Base-by-base conservation (phyloP, 1,140 invertebrate species). In the Glossosoma conforme region DNA sequence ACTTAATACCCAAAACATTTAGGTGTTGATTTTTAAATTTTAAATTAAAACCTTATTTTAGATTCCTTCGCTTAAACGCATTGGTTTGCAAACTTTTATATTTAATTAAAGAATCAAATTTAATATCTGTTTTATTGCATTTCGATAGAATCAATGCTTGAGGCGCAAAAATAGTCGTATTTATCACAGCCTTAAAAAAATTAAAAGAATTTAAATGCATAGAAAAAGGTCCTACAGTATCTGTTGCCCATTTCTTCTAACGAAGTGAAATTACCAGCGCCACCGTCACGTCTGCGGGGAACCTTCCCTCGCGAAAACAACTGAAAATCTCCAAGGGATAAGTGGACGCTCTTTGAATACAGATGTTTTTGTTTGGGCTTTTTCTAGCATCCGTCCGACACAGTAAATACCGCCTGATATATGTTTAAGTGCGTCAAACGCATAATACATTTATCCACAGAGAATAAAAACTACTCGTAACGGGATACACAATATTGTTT, bases 221-320 rank as follows among this genome's bases (percentile, higher is more conserved):
- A 15, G 15, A 33, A 15, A 33, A 33, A 33, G 32, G n/a, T 11
- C 32, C 32, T 33, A 13, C 32, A 15, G 32, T 33, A 33, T 33
- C 32, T 15, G 32, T 3, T 33, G n/a, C 11, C 32, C 3, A 33
- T 11, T n/a, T 33, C 15, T 33, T 28, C 36, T 41, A 41, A 30
- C 53, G 43, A 52, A 56, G 52, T 56, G 54, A 52, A 56, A 56
- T 56, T 56, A 56, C 48, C 44, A 32, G 18, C 21, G 43, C 53
- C 45, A 32, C 44, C 40, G 35, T 45, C 49, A 56, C 54, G 54
- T 56, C 44, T 56, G 54, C 49, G 54, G 54, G 38, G 40, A 49
- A 35, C 35, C 38, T 30, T 33, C 24, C 48, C 53, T 44, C 38
- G 38, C 28, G 47, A 56, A 56, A 56, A 56, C 54, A 56, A 56